phyloP scores from a whole-genome alignment of 2,797 vertebrate genomes.

The Scleropages formosus region DNA sequence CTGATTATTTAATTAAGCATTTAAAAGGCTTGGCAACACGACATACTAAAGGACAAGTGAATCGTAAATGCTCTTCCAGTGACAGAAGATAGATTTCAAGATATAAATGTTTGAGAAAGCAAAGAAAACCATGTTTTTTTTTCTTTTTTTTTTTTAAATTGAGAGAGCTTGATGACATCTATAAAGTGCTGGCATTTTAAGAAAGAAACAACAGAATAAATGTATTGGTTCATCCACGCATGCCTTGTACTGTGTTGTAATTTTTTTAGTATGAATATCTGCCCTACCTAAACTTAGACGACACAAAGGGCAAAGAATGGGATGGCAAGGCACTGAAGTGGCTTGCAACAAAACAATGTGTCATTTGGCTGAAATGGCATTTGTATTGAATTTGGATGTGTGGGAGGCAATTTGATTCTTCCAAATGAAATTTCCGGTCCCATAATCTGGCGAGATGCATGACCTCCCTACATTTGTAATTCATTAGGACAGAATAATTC shows the following conservation, averaged over 20 bases:
- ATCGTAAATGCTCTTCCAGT: no score
- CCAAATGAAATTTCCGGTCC: slow-evolving; percentile 75
- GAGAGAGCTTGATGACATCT: neutral
- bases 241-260: neutral
- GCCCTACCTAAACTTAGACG: neutral
- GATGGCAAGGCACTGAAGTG: slow-evolving; percentile 57
- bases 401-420: slow-evolving; percentile 77
- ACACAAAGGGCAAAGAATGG: slow-evolving; percentile 3
- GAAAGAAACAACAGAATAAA: no score
- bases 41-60: no score
- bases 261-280: slow-evolving; percentile 2
- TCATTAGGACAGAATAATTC: slow-evolving; percentile 79
- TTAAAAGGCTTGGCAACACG: no score
- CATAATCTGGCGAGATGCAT: slow-evolving; percentile 70
- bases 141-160: neutral
- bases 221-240: no score
- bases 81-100: no score
- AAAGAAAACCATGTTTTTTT: neutral
- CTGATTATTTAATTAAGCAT: no score
- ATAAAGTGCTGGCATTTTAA: neutral
- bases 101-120: neutral
- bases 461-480: slow-evolving; percentile 75
- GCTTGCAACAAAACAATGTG: slow-evolving; percentile 60
- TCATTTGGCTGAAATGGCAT: slow-evolving; percentile 63
- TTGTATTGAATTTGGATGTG: slow-evolving; percentile 82